Base-by-base conservation (phyloP, 2,888 invertebrate species). In the Clusia tigrina region DNA sequence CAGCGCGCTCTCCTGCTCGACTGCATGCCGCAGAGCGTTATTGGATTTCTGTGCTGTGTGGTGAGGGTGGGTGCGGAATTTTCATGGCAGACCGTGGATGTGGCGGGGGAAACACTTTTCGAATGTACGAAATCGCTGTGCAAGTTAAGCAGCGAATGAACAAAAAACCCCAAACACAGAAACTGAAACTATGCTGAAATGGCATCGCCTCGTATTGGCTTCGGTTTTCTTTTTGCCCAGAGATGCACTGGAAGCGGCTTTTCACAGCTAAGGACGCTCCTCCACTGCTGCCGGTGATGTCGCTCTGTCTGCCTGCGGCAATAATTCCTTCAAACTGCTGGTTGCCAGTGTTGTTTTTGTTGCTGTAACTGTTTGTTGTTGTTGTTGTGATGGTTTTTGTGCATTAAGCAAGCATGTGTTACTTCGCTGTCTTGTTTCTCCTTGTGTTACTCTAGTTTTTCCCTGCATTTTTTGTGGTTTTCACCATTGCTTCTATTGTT, bases 81-180 rank as follows among this genome's bases (percentile, higher is more conserved):
- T 54, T 58, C 46, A 62, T 62, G 62, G n/a, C n/a, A n/a, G n/a
- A 62, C 57, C 54, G 57, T 62, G 46, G 54, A 57, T 62, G 57
- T 38, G 37, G 53, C 25, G 42, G 23, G 37, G 12, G 15, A n/a
- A 5, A 17, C 42, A 42, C 42, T 42, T 42, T 42, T 17, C 42
- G 12, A 32, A 42, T 42, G 15, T 17, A 3, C 42, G 15, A n/a
- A 6, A 12, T n/a, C 42, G 48, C 18, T 2, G 22, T 22, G 2
- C 10, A 5, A 42, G 6, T 42, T 42, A 5, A 32, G 12, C 32
- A 5, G 32, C 32, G 12, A 32, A 32, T 12, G 12, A 32, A 32
- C 32, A 32, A 32, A 32, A n/a, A n/a, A n/a, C n/a, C n/a, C n/a
- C 32, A 32, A 32, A 32, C 32, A 32, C 32, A 32, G n/a, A 42